Evolutionary conservation across 2,797 vertebrate species (phyloP).

Genomic region (Eptatretus atami): DNA sequence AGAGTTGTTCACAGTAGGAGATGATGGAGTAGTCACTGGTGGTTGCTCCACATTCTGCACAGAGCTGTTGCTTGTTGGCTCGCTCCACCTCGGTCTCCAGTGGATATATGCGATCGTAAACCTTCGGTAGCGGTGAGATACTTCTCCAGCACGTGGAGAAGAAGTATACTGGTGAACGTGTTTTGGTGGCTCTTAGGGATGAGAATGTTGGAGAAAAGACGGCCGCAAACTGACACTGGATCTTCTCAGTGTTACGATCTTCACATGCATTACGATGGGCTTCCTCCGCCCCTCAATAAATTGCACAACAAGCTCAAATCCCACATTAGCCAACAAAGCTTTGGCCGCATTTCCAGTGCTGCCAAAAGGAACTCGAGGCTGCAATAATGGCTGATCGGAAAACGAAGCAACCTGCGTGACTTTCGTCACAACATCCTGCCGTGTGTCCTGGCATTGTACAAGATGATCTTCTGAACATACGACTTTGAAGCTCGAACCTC

Average conservation of each 20-base stretch:
- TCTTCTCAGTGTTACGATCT: slow-evolving; percentile 12
- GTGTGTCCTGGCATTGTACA: no score
- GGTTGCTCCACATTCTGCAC: no score
- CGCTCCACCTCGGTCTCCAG: slow-evolving; percentile 1
- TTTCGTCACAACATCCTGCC: no score
- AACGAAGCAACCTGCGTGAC: neutral
- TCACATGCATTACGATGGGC: slow-evolving; percentile 7
- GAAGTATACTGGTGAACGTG: slow-evolving; percentile 18
- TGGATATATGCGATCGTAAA: slow-evolving; percentile 18
- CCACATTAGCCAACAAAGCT: slow-evolving; percentile 19
- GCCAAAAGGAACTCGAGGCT: slow-evolving; percentile 11
- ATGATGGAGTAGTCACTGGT: no score
- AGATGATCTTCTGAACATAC: no score
- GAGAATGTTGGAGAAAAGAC: slow-evolving; percentile 20
- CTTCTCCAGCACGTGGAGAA: slow-evolving; percentile 18
- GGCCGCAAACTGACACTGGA: slow-evolving; percentile 19
- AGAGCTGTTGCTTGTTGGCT: no score
- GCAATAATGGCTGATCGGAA: slow-evolving; percentile 7
- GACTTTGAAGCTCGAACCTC: neutral
- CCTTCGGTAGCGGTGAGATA: slow-evolving; percentile 17
- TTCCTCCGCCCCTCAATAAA: slow-evolving; percentile 19
- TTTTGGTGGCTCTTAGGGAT: slow-evolving; percentile 19
- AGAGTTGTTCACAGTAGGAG: no score
- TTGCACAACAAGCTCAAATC: slow-evolving; percentile 20
- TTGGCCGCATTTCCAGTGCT: slow-evolving; percentile 15